These are phyloP conservation scores for Drymonia ruficornis DNA, from an alignment of 2,888 invertebrate genomes.

Conservation along the genomic window DNA sequence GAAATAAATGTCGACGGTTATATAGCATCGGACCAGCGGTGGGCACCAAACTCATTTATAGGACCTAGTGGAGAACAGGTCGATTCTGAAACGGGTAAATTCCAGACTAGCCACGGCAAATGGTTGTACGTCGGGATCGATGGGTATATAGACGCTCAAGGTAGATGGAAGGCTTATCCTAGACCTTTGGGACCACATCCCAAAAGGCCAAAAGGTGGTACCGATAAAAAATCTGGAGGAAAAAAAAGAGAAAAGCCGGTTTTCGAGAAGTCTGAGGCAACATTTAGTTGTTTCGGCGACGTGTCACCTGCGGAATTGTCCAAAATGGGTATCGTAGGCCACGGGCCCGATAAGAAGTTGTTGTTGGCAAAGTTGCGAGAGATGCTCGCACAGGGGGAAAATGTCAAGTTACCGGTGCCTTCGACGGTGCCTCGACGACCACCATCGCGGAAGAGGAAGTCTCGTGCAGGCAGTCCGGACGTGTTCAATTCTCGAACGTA, in stretches of 20 bases:
- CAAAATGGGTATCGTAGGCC: slow-evolving; percentile 72
- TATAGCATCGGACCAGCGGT: slow-evolving; percentile 67
- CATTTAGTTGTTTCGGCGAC: slow-evolving; percentile 75
- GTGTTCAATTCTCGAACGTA: slow-evolving; percentile 20
- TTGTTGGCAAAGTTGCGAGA: slow-evolving; percentile 55
- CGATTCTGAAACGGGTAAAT: slow-evolving; percentile 67
- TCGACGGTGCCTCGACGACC: slow-evolving; percentile 46
- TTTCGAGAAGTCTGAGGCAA: slow-evolving; percentile 49
- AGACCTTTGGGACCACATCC: slow-evolving; percentile 30
- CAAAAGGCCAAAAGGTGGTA: slow-evolving; percentile 13
- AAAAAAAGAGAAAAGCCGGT: slow-evolving; percentile 34
- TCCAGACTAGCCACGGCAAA: slow-evolving; percentile 57
- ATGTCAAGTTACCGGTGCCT: slow-evolving; percentile 59
- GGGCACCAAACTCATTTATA: slow-evolving; percentile 67
- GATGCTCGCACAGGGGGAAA: slow-evolving; percentile 60
- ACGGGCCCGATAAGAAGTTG: slow-evolving; percentile 69
- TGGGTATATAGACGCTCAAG: slow-evolving; percentile 64
- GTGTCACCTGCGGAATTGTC: slow-evolving; percentile 61
- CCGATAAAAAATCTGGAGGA: slow-evolving; percentile 20
- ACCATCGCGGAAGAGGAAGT: slow-evolving; percentile 29
- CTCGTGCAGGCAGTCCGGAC: slow-evolving; percentile 12
- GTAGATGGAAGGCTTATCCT: slow-evolving; percentile 65
- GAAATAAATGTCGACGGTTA: slow-evolving; percentile 74
- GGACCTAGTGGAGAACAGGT: slow-evolving; percentile 69
- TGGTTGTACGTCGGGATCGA: slow-evolving; percentile 72